Evolutionary conservation across 1,140 invertebrate genomes (phyloP).

Genomic region (Drosophila leontia): DNA sequence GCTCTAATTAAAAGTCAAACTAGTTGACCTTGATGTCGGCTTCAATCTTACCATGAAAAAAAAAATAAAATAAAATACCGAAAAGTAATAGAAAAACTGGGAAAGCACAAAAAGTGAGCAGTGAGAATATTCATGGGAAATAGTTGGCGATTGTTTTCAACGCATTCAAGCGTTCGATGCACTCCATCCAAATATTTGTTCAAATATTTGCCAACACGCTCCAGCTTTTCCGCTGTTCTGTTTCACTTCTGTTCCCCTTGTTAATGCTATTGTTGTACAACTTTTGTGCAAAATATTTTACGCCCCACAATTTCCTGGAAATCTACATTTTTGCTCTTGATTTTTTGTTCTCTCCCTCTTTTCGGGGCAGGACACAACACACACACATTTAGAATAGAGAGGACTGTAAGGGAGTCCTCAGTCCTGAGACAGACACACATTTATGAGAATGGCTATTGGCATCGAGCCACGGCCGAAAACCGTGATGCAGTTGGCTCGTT

Average conservation of each 20-base stretch:
- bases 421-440: constrained; percentile 34
- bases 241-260: constrained; percentile 41
- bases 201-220: constrained; percentile 62
- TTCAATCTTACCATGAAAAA: too few relatives aligned
- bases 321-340: constrained; percentile 41
- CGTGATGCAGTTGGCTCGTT: constrained; percentile 54
- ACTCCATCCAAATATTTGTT: constrained; percentile 71
- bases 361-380: constrained; percentile 23
- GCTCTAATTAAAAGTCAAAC: constrained; percentile 47
- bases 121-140: constrained; percentile 40
- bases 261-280: constrained; percentile 76
- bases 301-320: constrained; percentile 53
- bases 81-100: constrained; percentile 21
- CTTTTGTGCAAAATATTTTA: constrained; percentile 74
- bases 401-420: not conserved
- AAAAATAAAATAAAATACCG: not conserved
- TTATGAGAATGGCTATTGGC: constrained; percentile 65
- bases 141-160: constrained; percentile 58
- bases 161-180: constrained; percentile 64
- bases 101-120: not conserved
- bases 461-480: constrained; percentile 62
- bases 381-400: constrained; percentile 1
- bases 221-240: constrained; percentile 1
- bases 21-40: constrained; percentile 35
- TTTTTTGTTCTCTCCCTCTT: not conserved